phyloP scores from a whole-genome alignment of 2,113 vertebrate genomes.

The Herpetotheres cachinnans region DNA sequence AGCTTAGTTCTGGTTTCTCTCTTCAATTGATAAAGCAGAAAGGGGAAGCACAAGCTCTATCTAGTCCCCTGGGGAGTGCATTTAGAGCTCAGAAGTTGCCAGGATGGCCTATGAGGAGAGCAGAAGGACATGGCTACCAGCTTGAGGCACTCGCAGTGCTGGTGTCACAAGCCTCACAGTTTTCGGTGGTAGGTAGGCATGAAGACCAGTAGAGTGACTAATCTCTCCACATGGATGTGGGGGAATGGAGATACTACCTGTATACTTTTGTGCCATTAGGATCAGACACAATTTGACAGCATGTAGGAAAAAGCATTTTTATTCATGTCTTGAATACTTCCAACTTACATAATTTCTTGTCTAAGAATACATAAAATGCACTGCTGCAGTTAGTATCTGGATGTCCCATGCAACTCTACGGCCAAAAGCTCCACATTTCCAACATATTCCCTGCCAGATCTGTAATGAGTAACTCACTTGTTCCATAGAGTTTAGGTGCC shows the following conservation, averaged over 20 bases:
- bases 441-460: not conserved
- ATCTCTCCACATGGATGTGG: not conserved
- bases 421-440: not conserved
- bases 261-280: not conserved
- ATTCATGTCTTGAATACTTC: not conserved
- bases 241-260: not conserved
- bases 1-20: not conserved
- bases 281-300: not conserved
- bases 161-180: not conserved
- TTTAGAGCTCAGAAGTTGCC: not conserved
- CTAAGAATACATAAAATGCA: not conserved
- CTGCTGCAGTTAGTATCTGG: not conserved
- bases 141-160: not conserved
- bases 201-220: not conserved
- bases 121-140: not conserved
- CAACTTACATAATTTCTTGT: not conserved
- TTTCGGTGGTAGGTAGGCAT: not conserved
- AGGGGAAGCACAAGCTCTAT: not conserved
- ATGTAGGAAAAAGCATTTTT: not conserved
- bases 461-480: not conserved
- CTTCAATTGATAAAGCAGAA: not conserved
- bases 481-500: not conserved
- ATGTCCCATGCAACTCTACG: not conserved
- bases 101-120: not conserved
- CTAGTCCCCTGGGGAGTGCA: not conserved